Evolutionary conservation across 2,797 vertebrate genomes (phyloP), one percentile per base, ranked within the genome.

Genomic region (Thunnus albacares): DNA sequence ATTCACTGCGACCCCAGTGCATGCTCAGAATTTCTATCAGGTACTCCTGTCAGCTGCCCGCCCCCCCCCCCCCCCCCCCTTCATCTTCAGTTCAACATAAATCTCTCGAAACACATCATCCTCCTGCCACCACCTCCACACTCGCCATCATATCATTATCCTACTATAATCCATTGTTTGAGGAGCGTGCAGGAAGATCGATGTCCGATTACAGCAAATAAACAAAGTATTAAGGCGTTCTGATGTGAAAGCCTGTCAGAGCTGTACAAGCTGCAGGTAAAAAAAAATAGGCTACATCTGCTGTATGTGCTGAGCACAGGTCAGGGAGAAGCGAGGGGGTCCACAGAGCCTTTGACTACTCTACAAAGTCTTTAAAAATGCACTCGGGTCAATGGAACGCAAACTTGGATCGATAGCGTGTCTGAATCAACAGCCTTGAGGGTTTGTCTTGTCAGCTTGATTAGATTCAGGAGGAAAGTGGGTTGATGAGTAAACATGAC

Each of bases 1-100:
- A 91, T 88, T 92, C 86, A 86, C 75, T 79, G 52, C 80, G 82
- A 62, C 38, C 76, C 64, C 41, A 4, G 84, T 80, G 82, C 91
- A 87, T 95, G 94, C 80, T 86, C 81, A 63, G 93, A 95, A 94
- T 95, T 67, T 84, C 82, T 89, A 94, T 95, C 84, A 90, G 87
- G 63, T 77, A 28, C 82, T 86, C 30, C 49, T 51, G 53, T 64
- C 70, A 75, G 59, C 57, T 20, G 3, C 64, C 71, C 64, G 15
- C 72, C 62, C 66, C 59, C 3, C 28, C 28, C 64, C 71, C 64
- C 13, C 72, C 62, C 66, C 59, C 3, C 28, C 28, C 28, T 3
- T 30, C 28, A 30, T 30, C 28, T 30, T 51, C 57, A 52, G 52
- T 76, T 89, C 84, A 75, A 77, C 70, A 79, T 56, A 68, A 85